Base-by-base conservation (phyloP, 2,797 vertebrate genomes). In the Syncerus caffer region DNA sequence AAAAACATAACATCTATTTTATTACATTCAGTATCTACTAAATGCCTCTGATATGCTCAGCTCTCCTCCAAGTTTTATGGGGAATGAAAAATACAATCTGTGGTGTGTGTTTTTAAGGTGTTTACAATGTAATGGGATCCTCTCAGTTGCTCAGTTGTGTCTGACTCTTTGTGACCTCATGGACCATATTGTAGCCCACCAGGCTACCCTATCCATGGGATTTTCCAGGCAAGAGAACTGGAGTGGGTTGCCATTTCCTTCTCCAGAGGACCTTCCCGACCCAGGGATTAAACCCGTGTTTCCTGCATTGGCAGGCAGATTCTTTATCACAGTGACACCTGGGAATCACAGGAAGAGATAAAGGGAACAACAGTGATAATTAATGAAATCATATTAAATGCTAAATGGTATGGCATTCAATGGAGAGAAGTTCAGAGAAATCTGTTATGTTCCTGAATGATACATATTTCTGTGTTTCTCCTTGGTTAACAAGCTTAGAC, bases 21-120 rank as follows among this genome's bases (percentile, higher is more conserved):
- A 80, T 85, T 51, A 78, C 38, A 27, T 89, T 95, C n/a, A 79
- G 34, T 83, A 57, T 96, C 93, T 90, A 95, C 38, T 80, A 64
- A 84, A 51, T 89, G 27, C 2, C 53, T 80, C 91, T 89, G 60
- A 51, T 67, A 45, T 80, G 47, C 42, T 34, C 79, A 15, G 6
- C 4, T 92, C 7, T 62, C n/a, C 50, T 92, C 60, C 31, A 86
- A 38, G n/a, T 80, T 91, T 95, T 76, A 74, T 42, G 57, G 6
- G n/a, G 13, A 86, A 87, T 87, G 62, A 86, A 85, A n/a, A 95
- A 84, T 82, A 91, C 27, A 19, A 42, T 79, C 50, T 51, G 14
- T 53, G 38, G 8, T 64, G 31, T n/a, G 51, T 47, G 5, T 13
- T 16, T 55, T 92, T 31, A 80, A 92, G 34, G 11, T 82, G 7